Base-by-base conservation (phyloP, 35 echinoderm and acorn worm species). In the Eucidaris tribuloides region DNA sequence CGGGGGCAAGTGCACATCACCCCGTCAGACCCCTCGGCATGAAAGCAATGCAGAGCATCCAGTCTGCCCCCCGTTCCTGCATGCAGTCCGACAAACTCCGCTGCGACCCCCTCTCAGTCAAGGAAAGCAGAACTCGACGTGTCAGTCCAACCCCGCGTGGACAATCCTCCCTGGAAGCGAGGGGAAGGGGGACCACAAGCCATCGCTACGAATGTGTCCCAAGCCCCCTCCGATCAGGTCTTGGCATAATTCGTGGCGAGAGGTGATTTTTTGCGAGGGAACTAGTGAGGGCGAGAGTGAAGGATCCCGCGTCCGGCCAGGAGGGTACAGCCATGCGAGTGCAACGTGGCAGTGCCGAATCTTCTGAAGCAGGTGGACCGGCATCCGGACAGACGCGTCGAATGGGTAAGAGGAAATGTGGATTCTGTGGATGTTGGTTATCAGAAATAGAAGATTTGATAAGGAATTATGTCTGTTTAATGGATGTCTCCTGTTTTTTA, bases 21-120 rank as follows among this genome's bases (percentile, higher is more conserved):
- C 84, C 79, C 0, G 82, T 82, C 23, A 93, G 91, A 46, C 86
- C 91, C 17, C 93, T 90, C 3, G 61, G 81, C 0, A 90, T 93
- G 46, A n/a, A n/a, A n/a, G 93, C 90, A 48, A 80, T 98, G 50
- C 95, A 98, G 43, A 99, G 96, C 45, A 83, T 99, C 37, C 83
- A 93, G 36, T 91, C 89, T 1, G 89, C 93, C 1, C 89, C 93
- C 11, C n/a, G n/a, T 83, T 74, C 23, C 80, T 82, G 3, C 64
- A 89, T n/a, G 37, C 63, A 79, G 18, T n/a, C n/a, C n/a, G n/a
- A n/a, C n/a, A n/a, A n/a, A n/a, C n/a, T n/a, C n/a, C n/a, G n/a
- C n/a, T n/a, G 65, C 7, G 81, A 87, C 7, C 46, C 45, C 14
- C 62, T 78, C 37, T 80, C 68, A 17, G 81, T 44, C 6, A 77